Percentiles rank a stretch among this genome's conserved stretches.
Conservation (phyloP, 2,113 vertebrate genomes). For the Oreochromis niloticus region DNA sequence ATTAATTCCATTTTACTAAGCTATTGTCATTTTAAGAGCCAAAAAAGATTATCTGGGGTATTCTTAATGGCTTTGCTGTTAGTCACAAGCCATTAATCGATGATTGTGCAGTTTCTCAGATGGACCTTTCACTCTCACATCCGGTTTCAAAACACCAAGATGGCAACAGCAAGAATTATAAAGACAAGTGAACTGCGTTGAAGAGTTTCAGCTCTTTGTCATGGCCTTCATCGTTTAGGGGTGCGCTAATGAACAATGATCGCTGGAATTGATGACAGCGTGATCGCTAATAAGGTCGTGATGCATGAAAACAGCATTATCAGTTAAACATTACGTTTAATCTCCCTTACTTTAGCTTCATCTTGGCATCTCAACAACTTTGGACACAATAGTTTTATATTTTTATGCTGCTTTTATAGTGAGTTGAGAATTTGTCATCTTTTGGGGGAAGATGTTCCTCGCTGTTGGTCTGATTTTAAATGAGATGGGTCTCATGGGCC, state of each 20-base stretch:
- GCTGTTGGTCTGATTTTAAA: neutral
- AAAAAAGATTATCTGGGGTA: neutral
- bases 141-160: neutral
- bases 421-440: neutral
- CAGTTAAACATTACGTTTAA: neutral
- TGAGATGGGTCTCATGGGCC: neutral
- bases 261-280: neutral
- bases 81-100: neutral
- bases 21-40: neutral
- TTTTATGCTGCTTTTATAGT: neutral
- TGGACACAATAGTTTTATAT: neutral
- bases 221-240: neutral
- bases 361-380: neutral
- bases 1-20: neutral
- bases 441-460: fast-evolving
- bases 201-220: neutral
- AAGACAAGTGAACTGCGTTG: fast-evolving
- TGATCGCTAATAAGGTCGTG: neutral
- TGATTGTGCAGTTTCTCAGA: neutral
- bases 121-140: neutral
- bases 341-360: neutral
- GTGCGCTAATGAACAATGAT: neutral
- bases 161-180: neutral
- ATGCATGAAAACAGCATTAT: neutral
- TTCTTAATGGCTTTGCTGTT: neutral